Conservation (phyloP, 2,113 vertebrate genomes). For the Pagrus major region DNA sequence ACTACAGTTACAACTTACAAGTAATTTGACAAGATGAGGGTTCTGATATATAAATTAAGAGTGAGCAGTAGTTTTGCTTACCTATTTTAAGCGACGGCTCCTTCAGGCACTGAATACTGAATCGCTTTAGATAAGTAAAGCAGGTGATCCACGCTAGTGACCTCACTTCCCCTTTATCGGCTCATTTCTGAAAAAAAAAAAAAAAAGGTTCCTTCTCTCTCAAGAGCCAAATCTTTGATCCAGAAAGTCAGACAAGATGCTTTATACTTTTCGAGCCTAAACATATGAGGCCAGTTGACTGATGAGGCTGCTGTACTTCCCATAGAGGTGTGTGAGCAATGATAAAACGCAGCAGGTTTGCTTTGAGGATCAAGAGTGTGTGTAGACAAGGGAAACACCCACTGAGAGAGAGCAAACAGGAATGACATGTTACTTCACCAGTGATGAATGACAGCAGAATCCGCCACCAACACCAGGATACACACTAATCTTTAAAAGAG, state of each 20-base stretch:
- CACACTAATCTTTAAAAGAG: neutral
- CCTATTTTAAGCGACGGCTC: constrained; percentile 36
- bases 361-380: neutral
- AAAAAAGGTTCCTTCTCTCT: too few species aligned
- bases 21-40: neutral
- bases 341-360: neutral
- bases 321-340: neutral
- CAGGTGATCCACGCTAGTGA: neutral
- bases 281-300: too few species aligned
- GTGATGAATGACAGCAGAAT: neutral
- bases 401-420: constrained; percentile 13
- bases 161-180: neutral
- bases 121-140: neutral
- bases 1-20: neutral
- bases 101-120: neutral
- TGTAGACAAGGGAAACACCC: neutral
- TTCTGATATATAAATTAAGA: neutral
- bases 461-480: neutral
- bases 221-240: neutral
- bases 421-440: neutral
- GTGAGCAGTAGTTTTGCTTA: constrained; percentile 36
- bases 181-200: neutral
- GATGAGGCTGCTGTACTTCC: neutral
- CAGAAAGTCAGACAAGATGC: neutral
- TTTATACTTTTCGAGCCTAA: neutral